These are phyloP conservation scores for Paratilapia polleni DNA, from an alignment of 2,113 vertebrate species.

Conservation along the genomic window DNA sequence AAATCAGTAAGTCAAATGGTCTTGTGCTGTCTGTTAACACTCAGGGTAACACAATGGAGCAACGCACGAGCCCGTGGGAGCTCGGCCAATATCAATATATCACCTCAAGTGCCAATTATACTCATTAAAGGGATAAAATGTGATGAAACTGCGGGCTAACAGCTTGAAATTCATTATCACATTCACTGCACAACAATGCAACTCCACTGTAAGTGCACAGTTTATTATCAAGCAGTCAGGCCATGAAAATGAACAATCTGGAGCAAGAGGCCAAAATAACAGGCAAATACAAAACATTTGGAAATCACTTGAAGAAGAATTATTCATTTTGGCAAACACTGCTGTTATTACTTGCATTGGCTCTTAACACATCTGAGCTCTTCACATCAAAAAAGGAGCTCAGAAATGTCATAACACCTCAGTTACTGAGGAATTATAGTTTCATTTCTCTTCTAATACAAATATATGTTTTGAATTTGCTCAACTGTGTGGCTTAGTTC, in stretches of 20 bases:
- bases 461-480: conserved; percentile 15
- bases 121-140: conserved; percentile 67
- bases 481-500: not conserved
- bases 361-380: conserved; percentile 10
- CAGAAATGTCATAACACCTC: not conserved
- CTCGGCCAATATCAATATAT: conserved; percentile 62
- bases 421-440: not conserved
- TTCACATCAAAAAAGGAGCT: conserved; percentile 8
- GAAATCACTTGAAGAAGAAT: conserved; percentile 6
- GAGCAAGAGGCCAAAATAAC: conserved; percentile 24
- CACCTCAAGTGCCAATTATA: conserved; percentile 69
- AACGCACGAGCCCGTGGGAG: conserved; percentile 53
- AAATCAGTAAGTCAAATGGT: conserved; percentile 53
- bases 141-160: conserved; percentile 61
- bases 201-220: conserved; percentile 38
- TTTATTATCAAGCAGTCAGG: conserved; percentile 31
- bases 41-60: conserved; percentile 61
- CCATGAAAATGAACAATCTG: conserved; percentile 26
- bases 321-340: not conserved
- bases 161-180: conserved; percentile 63
- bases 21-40: conserved; percentile 54
- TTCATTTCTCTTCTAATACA: not conserved
- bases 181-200: conserved; percentile 55
- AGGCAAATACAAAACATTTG: conserved; percentile 23
- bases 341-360: conserved; percentile 4